A percentile compares a stretch with the other conserved stretches of the same genome.
Evolutionary conservation across 92 coral and sea anemone genomes (phyloP).

Genomic region (Actinernus sp.): DNA sequence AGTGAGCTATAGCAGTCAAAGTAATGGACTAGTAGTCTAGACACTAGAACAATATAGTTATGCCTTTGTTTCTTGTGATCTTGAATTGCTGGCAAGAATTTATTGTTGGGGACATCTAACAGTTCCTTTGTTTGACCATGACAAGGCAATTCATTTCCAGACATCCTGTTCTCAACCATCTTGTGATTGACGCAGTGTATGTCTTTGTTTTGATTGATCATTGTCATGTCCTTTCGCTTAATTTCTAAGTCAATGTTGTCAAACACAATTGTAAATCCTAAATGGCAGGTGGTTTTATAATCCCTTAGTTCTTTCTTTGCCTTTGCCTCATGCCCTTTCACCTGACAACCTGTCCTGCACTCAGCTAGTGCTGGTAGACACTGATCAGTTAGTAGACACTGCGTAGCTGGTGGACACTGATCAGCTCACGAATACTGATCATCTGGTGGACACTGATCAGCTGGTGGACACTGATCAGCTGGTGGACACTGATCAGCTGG

Average conservation of each 20-base stretch:
- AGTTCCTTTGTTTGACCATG: constrained; percentile 21
- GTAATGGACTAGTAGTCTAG: constrained; percentile 52
- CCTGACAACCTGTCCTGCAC: not conserved
- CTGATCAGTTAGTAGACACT: too few relatives aligned
- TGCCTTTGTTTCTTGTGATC: constrained; percentile 53
- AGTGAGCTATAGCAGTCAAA: constrained; percentile 33
- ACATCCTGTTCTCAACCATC: constrained; percentile 36
- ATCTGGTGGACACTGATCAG: not conserved
- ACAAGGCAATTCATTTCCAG: constrained; percentile 36
- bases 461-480: constrained; percentile 4
- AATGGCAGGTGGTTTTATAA: constrained; percentile 8
- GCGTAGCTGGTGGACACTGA: too few relatives aligned
- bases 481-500: constrained; percentile 5
- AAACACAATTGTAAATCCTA: constrained; percentile 55
- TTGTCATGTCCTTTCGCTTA: constrained; percentile 46
- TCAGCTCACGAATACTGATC: not conserved
- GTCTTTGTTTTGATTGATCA: constrained; percentile 41
- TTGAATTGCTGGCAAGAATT: constrained; percentile 39
- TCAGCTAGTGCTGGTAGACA: too few relatives aligned
- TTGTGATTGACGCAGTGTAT: constrained; percentile 68
- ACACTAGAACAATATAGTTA: constrained; percentile 57
- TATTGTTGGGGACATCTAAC: constrained; percentile 51
- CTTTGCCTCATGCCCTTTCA: constrained; percentile 10
- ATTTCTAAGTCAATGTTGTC: constrained; percentile 47
- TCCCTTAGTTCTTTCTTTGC: constrained; percentile 1